Base-by-base conservation (phyloP, 2,888 invertebrate genomes). In the Auanema sp. region DNA sequence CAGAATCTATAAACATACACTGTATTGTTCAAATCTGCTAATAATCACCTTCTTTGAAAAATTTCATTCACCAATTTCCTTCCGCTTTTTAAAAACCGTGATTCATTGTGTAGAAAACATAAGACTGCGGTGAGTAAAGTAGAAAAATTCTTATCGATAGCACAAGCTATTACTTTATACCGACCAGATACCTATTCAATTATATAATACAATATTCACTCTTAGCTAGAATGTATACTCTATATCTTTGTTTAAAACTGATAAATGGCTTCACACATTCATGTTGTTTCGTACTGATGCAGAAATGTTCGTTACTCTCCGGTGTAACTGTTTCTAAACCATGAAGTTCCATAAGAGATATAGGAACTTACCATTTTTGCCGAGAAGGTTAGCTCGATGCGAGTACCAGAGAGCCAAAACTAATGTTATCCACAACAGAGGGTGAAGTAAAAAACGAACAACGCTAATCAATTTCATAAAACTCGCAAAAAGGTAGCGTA, bases 91-190 rank as follows among this genome's bases (percentile, higher is more conserved):
- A 33, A 8, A 33, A 33, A 33, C 8, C 33, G 33, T 33, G 33
- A 25, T 25, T 49, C 50, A 24, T 65, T 51, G 21, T 65, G 65
- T 1, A 65, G 57, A 16, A 52, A 61, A n/a, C 65, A 65, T n/a
- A 65, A 61, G 47, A 65, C 58, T 6, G 65, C 60, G 18, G 65
- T 65, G 40, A 65, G 56, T 1, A 65, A 43, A 43, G 65, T 65
- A 3, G 65, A 65, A 61, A 65, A 61, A 49, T 61, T 61, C 60
- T 65, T 65, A 44, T 65, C 65, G 42, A 65, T 65, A 1, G 58
- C 65, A 33, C 65, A 65, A 10, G 60, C 65, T 14, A 61, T 21
- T 23, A 64, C 55, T 6, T n/a, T 6, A 24, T 54, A 56, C 10
- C 18, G n/a, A 10, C 40, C 8, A 21, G 64, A 21, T 24, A 44